Evolutionary conservation across 2,888 invertebrate genomes (phyloP).

Genomic region (Luffia ferchaultella): DNA sequence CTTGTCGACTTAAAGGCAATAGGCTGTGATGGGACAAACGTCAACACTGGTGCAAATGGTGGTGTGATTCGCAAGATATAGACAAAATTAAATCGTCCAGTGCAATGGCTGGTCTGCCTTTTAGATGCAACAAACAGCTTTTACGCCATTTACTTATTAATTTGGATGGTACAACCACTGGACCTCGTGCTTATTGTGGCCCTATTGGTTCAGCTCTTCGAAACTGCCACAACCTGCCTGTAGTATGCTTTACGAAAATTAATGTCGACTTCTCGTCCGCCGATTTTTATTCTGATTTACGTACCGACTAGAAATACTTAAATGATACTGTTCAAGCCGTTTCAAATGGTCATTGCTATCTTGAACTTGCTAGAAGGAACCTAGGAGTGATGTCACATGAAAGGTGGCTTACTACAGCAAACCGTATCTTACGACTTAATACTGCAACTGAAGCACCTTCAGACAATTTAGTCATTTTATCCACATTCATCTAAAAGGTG

Average conservation of each 20-base stretch:
- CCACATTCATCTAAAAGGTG: conserved; percentile 10
- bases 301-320: background rate
- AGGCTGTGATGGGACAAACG: background rate
- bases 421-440: conserved; percentile 1
- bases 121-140: background rate
- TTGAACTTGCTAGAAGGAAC: background rate
- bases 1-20: background rate
- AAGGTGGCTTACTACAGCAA: conserved; percentile 2
- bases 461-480: background rate
- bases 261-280: background rate
- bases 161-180: background rate
- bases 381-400: conserved; percentile 2
- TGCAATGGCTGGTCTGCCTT: background rate
- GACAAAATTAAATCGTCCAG: too few species aligned
- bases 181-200: background rate
- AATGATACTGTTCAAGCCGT: background rate
- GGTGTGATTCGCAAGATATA: background rate
- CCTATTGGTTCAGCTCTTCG: background rate
- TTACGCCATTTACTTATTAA: background rate
- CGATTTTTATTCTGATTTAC: background rate
- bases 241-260: background rate
- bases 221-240: background rate
- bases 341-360: background rate
- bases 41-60: background rate
- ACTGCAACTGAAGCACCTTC: conserved; percentile 1